phyloP scores from a whole-genome alignment of 2,113 vertebrate species.

The Ceyx cyanopectus region DNA sequence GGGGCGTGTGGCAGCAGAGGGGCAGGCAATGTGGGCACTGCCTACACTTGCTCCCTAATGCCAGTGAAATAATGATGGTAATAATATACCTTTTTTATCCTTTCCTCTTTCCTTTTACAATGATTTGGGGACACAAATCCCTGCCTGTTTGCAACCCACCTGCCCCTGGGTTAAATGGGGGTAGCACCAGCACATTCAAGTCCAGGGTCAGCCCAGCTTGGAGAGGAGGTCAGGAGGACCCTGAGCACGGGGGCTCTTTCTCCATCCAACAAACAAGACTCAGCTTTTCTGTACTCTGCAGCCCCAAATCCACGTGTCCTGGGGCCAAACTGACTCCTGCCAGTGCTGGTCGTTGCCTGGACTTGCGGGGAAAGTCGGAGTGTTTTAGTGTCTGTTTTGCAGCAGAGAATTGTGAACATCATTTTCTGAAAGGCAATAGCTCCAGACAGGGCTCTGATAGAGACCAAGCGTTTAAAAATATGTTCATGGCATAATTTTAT shows the following conservation, averaged over 20 bases:
- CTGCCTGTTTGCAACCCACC: background rate
- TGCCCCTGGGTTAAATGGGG: background rate
- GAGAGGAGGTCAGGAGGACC: rapidly evolving
- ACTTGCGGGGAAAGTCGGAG: rapidly evolving
- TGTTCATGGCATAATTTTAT: background rate
- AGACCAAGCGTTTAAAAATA: slow-evolving; percentile 29
- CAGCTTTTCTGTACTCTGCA: background rate
- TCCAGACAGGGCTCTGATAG: slow-evolving; percentile 22
- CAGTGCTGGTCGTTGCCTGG: background rate
- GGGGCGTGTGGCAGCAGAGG: background rate
- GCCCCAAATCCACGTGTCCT: rapidly evolving
- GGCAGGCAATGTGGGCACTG: background rate
- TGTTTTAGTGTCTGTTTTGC: background rate
- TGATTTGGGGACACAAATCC: background rate
- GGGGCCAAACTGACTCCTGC: background rate
- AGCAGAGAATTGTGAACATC: background rate
- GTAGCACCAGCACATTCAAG: background rate
- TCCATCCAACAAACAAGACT: background rate
- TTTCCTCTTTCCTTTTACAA: background rate
- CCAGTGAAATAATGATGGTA: background rate
- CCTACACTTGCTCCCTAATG: rapidly evolving
- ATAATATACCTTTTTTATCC: background rate
- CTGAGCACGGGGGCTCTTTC: background rate
- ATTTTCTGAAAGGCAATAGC: background rate
- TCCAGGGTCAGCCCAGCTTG: background rate